These are phyloP conservation scores for Hippocampus zosterae DNA, from an alignment of 2,113 vertebrate species.

Conservation along the genomic window DNA sequence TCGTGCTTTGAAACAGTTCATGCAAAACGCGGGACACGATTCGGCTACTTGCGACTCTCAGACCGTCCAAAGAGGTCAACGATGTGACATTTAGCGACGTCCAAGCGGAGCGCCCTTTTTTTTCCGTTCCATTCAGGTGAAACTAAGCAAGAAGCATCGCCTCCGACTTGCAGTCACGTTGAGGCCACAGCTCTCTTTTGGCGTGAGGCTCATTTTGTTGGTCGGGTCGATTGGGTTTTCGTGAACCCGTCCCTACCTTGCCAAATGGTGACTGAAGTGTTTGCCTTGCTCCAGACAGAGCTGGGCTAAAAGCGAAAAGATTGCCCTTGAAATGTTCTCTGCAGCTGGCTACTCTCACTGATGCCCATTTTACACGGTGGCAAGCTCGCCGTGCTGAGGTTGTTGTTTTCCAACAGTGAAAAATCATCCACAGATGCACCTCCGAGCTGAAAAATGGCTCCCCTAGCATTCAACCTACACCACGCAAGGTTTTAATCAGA, in stretches of 20 bases:
- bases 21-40: not conserved
- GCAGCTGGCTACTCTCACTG: constrained; percentile 20
- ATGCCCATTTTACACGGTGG: constrained; percentile 18
- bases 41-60: not conserved
- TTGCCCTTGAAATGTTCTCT: constrained; percentile 51
- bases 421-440: constrained; percentile 7
- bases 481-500: not conserved
- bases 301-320: constrained; percentile 45
- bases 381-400: not conserved
- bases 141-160: not conserved
- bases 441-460: constrained; percentile 6
- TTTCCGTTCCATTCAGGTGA: not conserved
- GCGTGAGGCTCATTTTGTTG: constrained; percentile 41
- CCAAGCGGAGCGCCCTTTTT: not conserved
- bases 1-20: not conserved
- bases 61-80: too few species aligned
- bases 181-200: constrained; percentile 27
- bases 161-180: constrained; percentile 20
- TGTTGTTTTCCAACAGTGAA: constrained; percentile 11
- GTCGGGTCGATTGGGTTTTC: constrained; percentile 42
- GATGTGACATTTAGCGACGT: too few species aligned
- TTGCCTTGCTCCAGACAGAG: constrained; percentile 40
- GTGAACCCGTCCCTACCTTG: constrained; percentile 45
- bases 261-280: constrained; percentile 52
- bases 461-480: constrained; percentile 6